Evolutionary conservation across 2,113 vertebrate species (phyloP), one percentile per base, ranked within the genome.

Genomic region (Vanacampus margaritifer): DNA sequence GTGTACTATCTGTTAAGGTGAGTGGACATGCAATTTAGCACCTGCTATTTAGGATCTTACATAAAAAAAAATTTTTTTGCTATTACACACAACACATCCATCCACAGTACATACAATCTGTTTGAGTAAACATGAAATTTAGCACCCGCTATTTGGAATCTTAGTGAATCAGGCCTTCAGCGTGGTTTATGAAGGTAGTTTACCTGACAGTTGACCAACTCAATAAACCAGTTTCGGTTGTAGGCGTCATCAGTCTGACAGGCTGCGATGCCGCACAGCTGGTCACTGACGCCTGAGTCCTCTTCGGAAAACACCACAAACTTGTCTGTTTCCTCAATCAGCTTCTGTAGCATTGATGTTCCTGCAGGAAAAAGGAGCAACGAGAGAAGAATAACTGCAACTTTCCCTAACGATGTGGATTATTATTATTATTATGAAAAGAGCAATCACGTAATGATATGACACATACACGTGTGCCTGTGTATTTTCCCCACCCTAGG

Each of bases 251-350:
- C 95, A 0, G 95, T 98, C 73, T 98, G 96, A 87, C 95, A 98
- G 62, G 96, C 95, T 0, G 96, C 96, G 0, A 94, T 98, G 71
- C 96, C 95, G 6, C 95, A 97, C 46, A 98, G 92, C 86, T 97
- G 96, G 79, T 98, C 96, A 0, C 94, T 95, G 58, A 97, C 94
- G 17, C 97, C 96, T 0, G 95, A 94, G n/a, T 98, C 96, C 80
- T 99, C 97, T 80, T 99, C 97, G 0, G 96, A 96, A 91, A 98
- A 99, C 71, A 99, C 97, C 75, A 99, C 96, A 14, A 99, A 98
- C 84, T 93, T 95, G 78, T 99, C 97, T 0, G 95, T 99, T 89
- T 99, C 97, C 85, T 98, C 96, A 14, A 99, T 98, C 68, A 98
- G 91, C 76, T 96, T 98, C 91, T 97, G 95, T 24, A 99, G 92